A percentile compares a stretch with the other conserved stretches of the same genome.
These are phyloP conservation scores for Dorcus parallelipipedus DNA, from an alignment of 2,888 invertebrate species.

Conservation along the genomic window DNA sequence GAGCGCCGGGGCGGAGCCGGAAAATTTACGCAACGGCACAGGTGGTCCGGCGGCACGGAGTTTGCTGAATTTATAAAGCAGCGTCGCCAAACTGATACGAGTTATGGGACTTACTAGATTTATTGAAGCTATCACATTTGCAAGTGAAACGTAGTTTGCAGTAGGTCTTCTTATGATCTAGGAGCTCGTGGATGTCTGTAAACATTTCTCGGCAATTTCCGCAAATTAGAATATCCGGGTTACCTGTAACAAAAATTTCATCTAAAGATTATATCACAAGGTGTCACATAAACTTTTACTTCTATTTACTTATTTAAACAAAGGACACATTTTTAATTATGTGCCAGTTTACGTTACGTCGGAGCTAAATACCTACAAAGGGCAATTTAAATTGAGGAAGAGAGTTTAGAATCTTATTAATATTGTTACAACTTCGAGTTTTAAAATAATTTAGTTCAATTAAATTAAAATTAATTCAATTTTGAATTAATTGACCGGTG, in stretches of 20 bases:
- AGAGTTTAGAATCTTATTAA: too few species aligned
- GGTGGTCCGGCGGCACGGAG: slow-evolving; percentile 28
- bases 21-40: slow-evolving; percentile 38
- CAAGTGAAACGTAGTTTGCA: slow-evolving; percentile 69
- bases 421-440: too few species aligned
- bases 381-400: too few species aligned
- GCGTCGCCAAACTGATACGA: slow-evolving; percentile 6
- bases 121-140: slow-evolving; percentile 61
- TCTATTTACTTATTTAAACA: too few species aligned
- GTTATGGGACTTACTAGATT: slow-evolving; percentile 50
- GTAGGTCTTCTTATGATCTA: slow-evolving; percentile 70
- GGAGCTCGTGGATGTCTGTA: slow-evolving; percentile 64
- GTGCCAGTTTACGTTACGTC: too few species aligned
- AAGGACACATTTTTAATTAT: too few species aligned
- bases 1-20: slow-evolving; percentile 27
- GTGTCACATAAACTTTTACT: too few species aligned
- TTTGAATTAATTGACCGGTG: too few species aligned
- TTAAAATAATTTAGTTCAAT: too few species aligned
- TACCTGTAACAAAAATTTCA: slow-evolving; percentile 52
- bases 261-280: neutral
- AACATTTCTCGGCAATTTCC: slow-evolving; percentile 74
- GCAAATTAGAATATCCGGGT: slow-evolving; percentile 72
- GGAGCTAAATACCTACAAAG: too few species aligned
- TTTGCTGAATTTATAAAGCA: slow-evolving; percentile 7
- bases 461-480: too few species aligned